A percentile compares a stretch with the other conserved stretches of the same genome.
phyloP scores from a whole-genome alignment of 2,888 invertebrate genomes.

The Creontiades dilutus region DNA sequence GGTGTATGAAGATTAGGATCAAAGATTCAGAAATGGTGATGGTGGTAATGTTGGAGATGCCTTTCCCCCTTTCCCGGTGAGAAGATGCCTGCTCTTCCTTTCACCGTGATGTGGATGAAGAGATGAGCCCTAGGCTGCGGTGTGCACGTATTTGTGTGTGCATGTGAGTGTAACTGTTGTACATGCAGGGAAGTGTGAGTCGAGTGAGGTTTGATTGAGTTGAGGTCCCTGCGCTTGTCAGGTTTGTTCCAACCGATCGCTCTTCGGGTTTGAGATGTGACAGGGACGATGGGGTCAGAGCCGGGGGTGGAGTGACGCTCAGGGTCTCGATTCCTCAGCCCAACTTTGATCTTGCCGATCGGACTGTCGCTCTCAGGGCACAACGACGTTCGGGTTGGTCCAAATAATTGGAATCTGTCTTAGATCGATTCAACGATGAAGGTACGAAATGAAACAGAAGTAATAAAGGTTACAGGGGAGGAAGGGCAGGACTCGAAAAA shows the following conservation, averaged over 20 bases:
- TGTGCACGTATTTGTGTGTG: background rate
- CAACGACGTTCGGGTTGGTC: background rate
- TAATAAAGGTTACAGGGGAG: no score
- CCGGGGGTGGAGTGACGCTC: no score
- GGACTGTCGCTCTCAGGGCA: background rate
- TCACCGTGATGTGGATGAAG: no score
- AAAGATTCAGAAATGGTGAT: no score
- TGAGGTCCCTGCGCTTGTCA: constrained; percentile 34
- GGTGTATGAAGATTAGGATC: no score
- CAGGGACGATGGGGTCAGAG: background rate
- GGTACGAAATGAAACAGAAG: no score
- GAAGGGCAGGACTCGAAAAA: no score
- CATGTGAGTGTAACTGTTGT: background rate
- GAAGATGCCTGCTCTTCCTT: no score
- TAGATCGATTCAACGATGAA: background rate
- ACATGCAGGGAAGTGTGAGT: background rate
- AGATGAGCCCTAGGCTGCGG: no score
- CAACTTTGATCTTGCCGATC: background rate
- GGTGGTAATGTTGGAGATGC: no score
- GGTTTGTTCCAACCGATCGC: constrained; percentile 25
- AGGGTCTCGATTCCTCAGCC: background rate
- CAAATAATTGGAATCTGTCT: background rate
- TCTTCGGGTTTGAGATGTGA: background rate
- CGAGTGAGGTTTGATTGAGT: constrained; percentile 50
- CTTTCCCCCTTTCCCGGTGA: no score